These are phyloP conservation scores for Synergus gifuensis DNA, from an alignment of 2,888 invertebrate species.

Conservation along the genomic window DNA sequence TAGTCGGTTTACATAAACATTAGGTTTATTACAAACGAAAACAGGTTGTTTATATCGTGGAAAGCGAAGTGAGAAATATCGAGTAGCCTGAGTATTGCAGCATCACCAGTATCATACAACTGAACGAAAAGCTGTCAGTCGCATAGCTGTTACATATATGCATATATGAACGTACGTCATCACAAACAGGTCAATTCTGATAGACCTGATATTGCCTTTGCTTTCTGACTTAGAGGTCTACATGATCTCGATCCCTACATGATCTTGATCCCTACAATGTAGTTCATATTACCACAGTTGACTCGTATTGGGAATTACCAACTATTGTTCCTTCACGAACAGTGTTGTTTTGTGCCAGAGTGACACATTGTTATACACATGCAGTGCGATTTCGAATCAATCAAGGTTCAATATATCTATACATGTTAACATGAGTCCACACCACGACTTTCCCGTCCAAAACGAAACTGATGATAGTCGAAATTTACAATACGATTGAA, in stretches of 20 bases:
- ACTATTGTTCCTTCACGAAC: conserved; percentile 36
- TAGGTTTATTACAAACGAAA: not conserved
- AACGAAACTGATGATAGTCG: not conserved
- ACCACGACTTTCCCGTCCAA: not conserved
- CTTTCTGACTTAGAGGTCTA: conserved; percentile 20
- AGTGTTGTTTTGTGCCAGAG: conserved; percentile 19
- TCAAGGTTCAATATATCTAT: conserved; percentile 28
- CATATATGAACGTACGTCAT: conserved; percentile 18
- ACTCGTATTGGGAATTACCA: conserved; percentile 33
- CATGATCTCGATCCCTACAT: not conserved
- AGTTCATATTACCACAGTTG: conserved; percentile 41
- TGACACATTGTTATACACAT: conserved; percentile 40
- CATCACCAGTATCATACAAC: conserved; percentile 29
- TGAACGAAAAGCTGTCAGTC: conserved; percentile 20
- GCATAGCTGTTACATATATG: not conserved
- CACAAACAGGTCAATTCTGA: conserved; percentile 51
- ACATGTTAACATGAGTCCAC: conserved; percentile 29
- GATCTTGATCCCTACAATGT: conserved; percentile 13
- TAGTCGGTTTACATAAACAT: not conserved
- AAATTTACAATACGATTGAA: not conserved
- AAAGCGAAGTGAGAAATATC: conserved; percentile 25
- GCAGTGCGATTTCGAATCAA: conserved; percentile 26
- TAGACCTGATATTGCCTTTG: conserved; percentile 49
- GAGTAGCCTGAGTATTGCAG: conserved; percentile 17
- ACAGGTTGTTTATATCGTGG: not conserved